Evolutionary conservation across 2,113 vertebrate species (phyloP).

Genomic region (Neoarius graeffei): DNA sequence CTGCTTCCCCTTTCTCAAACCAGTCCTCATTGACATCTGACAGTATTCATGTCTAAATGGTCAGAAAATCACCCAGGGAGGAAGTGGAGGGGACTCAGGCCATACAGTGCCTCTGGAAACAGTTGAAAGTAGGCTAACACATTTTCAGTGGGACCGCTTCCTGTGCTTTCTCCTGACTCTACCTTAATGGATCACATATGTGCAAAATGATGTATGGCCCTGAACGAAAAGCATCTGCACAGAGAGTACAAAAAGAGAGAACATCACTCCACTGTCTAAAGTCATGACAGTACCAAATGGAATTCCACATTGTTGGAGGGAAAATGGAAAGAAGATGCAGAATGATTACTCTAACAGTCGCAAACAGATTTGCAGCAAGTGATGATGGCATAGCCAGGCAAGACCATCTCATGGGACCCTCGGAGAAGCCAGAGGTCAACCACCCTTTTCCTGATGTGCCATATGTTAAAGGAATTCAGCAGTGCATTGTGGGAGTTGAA

Average conservation of each 20-base stretch:
- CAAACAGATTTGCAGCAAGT: conserved; percentile 65
- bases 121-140: conserved; percentile 63
- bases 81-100: conserved; percentile 43
- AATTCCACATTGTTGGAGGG: conserved; percentile 34
- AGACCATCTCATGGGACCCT: conserved; percentile 73
- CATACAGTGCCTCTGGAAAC: conserved; percentile 59
- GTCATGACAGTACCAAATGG: conserved; percentile 25
- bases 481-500: conserved; percentile 77
- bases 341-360: conserved; percentile 77
- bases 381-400: conserved; percentile 69
- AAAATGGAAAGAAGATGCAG: conserved; percentile 45
- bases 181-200: conserved; percentile 75
- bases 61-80: conserved; percentile 48
- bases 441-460: conserved; percentile 80
- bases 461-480: conserved; percentile 82
- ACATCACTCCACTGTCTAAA: conserved; percentile 17
- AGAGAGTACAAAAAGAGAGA: conserved; percentile 27
- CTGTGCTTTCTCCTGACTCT: conserved; percentile 65
- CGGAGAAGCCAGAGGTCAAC: conserved; percentile 77
- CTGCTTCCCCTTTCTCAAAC: conserved; percentile 5
- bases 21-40: conserved; percentile 31
- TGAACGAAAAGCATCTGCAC: conserved; percentile 43
- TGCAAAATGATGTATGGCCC: conserved; percentile 54
- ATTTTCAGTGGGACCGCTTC: conserved; percentile 63
- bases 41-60: conserved; percentile 41